Conservation (phyloP, 1,140 invertebrate species). For the Adoxophyes honmai region DNA sequence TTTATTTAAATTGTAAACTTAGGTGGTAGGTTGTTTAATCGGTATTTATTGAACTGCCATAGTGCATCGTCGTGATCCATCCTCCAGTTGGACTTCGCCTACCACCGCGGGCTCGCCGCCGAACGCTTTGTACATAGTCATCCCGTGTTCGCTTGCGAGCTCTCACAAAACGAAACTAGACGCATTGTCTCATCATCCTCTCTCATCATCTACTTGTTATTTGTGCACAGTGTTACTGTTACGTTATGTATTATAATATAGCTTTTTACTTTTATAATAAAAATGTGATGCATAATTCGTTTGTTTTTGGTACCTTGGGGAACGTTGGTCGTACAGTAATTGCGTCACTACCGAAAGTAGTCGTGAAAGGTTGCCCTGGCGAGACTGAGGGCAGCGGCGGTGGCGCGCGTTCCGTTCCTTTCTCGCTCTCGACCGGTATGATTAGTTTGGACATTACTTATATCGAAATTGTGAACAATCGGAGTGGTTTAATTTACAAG, state of each 20-base stretch:
- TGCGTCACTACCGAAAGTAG: slow-evolving; percentile 59
- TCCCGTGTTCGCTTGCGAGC: slow-evolving; percentile 37
- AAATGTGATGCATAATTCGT: slow-evolving; percentile 57
- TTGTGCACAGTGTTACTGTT: slow-evolving; percentile 74
- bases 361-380: slow-evolving; percentile 55
- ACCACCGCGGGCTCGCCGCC: slow-evolving; percentile 25
- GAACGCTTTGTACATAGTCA: slow-evolving; percentile 62
- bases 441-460: slow-evolving; percentile 42
- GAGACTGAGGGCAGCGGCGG: slow-evolving; percentile 30
- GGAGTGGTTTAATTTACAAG: slow-evolving; percentile 18
- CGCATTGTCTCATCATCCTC: slow-evolving; percentile 39
- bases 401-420: slow-evolving; percentile 37
- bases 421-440: slow-evolving; percentile 38
- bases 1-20: slow-evolving; percentile 21
- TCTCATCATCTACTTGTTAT: slow-evolving; percentile 67
- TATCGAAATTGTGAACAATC: slow-evolving; percentile 46
- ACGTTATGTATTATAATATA: slow-evolving; percentile 66
- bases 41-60: slow-evolving; percentile 48
- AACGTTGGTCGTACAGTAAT: slow-evolving; percentile 29
- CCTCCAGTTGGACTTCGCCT: not conserved
- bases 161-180: slow-evolving; percentile 25
- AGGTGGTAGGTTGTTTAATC: slow-evolving; percentile 41
- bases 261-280: slow-evolving; percentile 70
- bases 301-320: slow-evolving; percentile 38
- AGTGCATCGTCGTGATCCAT: slow-evolving; percentile 22